Evolutionary conservation across 2,888 invertebrate species (phyloP).

Genomic region (Deilephila elpenor): DNA sequence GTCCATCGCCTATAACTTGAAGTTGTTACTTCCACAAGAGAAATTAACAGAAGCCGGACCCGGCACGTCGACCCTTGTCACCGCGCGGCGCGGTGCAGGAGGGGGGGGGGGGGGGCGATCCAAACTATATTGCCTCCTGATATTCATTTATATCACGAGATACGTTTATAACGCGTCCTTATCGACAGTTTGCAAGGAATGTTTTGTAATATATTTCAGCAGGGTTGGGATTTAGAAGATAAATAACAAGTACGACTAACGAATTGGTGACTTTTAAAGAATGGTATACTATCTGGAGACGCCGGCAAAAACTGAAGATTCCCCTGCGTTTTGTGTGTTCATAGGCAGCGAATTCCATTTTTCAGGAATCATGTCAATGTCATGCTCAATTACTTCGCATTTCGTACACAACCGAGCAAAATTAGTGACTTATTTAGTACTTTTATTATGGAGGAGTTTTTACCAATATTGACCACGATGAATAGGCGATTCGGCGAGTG

Average conservation of each 20-base stretch:
- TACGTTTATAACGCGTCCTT: slow-evolving; percentile 1
- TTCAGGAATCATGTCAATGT: no score
- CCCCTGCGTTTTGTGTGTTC: no score
- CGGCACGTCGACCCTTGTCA: slow-evolving; percentile 63
- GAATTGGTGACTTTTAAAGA: no score
- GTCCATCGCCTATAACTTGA: not conserved
- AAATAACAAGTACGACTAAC: not conserved
- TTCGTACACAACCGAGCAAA: not conserved
- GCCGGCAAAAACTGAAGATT: no score
- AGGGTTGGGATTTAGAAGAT: not conserved
- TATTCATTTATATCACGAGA: slow-evolving; percentile 47
- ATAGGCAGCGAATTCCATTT: no score
- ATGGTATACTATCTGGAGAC: no score
- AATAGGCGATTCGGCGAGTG: no score
- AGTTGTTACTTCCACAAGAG: slow-evolving; percentile 54
- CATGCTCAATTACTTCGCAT: no score
- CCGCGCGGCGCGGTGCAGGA: slow-evolving; percentile 35
- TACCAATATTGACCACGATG: no score
- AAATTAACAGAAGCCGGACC: slow-evolving; percentile 62
- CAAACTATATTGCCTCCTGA: slow-evolving; percentile 52
- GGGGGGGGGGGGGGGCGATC: slow-evolving; percentile 38
- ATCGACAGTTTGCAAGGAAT: not conserved
- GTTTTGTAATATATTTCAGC: not conserved
- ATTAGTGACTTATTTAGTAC: not conserved
- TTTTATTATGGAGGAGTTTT: no score